A percentile compares a stretch with the other conserved stretches of the same genome.
These are phyloP conservation scores for Plestiodon gilberti DNA, from an alignment of 2,113 vertebrate genomes.

Conservation along the genomic window DNA sequence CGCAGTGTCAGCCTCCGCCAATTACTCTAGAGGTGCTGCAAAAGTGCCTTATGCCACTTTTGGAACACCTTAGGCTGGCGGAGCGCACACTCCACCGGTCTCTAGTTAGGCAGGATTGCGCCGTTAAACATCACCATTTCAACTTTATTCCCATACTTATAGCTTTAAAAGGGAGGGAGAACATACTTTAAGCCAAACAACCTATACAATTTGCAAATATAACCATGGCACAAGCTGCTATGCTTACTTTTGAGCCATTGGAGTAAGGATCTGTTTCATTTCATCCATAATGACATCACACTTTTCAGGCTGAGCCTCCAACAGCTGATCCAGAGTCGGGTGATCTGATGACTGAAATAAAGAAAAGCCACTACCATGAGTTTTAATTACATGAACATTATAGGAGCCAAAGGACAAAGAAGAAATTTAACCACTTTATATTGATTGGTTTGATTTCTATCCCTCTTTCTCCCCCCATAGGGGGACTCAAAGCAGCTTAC, in stretches of 20 bases:
- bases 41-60: too few species aligned
- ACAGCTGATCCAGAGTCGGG: constrained; percentile 86
- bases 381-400: background rate
- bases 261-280: constrained; percentile 92
- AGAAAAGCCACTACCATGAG: background rate
- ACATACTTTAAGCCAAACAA: background rate
- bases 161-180: background rate
- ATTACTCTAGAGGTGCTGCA: too few species aligned
- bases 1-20: too few species aligned
- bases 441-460: too few species aligned
- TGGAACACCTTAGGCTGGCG: too few species aligned
- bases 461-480: too few species aligned
- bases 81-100: too few species aligned
- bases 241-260: constrained; percentile 94
- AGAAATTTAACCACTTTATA: background rate
- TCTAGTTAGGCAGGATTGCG: too few species aligned
- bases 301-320: constrained; percentile 85
- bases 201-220: background rate
- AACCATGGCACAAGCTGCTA: background rate
- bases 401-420: background rate
- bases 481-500: too few species aligned
- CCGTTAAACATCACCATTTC: background rate
- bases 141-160: background rate
- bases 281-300: constrained; percentile 88
- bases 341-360: constrained; percentile 81